phyloP scores from a whole-genome alignment of 2,113 vertebrate genomes.

The Xerus inauris region DNA sequence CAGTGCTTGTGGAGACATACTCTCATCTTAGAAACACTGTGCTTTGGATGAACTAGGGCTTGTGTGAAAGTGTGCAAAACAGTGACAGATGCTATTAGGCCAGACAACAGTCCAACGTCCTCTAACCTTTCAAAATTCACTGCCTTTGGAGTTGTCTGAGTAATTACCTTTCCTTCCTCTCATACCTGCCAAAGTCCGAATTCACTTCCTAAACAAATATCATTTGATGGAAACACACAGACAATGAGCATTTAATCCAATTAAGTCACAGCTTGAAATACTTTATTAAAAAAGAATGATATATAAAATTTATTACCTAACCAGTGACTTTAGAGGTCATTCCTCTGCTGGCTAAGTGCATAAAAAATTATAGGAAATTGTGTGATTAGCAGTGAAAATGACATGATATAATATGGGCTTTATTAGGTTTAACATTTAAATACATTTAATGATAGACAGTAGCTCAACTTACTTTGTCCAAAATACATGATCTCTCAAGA shows the following conservation, averaged over 20 bases:
- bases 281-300: slow-evolving; percentile 81
- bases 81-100: neutral
- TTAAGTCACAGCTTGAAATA: slow-evolving; percentile 79
- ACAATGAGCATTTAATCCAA: slow-evolving; percentile 55
- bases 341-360: slow-evolving; percentile 82
- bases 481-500: slow-evolving; percentile 72
- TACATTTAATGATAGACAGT: slow-evolving; percentile 78
- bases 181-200: slow-evolving; percentile 22
- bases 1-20: neutral
- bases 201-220: slow-evolving; percentile 67
- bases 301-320: slow-evolving; percentile 84
- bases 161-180: neutral
- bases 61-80: slow-evolving; percentile 20
- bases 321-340: slow-evolving; percentile 85
- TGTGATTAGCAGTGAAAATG: slow-evolving; percentile 83
- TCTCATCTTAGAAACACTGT: neutral
- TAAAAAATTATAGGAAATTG: slow-evolving; percentile 84
- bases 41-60: neutral
- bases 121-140: slow-evolving; percentile 29
- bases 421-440: slow-evolving; percentile 79
- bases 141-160: neutral
- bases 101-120: neutral
- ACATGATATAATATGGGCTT: slow-evolving; percentile 79
- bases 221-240: slow-evolving; percentile 77
- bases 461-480: slow-evolving; percentile 81